Evolutionary conservation across 2,888 invertebrate species (phyloP).

Genomic region (Macrosiphum euphorbiae): DNA sequence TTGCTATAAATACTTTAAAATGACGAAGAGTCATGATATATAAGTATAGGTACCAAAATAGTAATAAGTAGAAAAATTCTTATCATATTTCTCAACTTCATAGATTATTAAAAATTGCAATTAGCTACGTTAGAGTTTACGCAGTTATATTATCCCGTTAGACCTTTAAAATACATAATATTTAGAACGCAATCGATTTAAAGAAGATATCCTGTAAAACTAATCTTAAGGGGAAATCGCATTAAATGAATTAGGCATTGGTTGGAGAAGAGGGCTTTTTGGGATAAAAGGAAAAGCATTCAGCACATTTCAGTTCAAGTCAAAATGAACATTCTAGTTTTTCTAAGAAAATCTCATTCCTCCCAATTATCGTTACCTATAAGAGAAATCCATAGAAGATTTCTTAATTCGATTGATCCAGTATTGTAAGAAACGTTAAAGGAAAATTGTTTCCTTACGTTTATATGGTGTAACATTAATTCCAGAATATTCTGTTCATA

Average conservation of each 20-base stretch:
- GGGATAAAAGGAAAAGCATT: conserved; percentile 11
- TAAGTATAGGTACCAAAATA: background rate
- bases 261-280: background rate
- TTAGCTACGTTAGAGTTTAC: background rate
- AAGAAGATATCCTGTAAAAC: conserved; percentile 32
- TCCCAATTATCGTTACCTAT: conserved; percentile 41
- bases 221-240: conserved; percentile 25
- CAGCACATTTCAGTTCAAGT: conserved; percentile 48
- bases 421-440: background rate
- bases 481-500: background rate
- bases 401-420: conserved; percentile 41
- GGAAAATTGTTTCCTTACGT: background rate
- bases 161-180: conserved; percentile 33
- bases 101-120: background rate
- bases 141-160: background rate
- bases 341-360: conserved; percentile 39
- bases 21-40: background rate
- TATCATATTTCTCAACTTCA: background rate
- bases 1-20: background rate
- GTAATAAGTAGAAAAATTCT: background rate
- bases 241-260: conserved; percentile 52
- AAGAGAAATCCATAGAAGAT: background rate
- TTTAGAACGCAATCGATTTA: conserved; percentile 43
- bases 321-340: conserved; percentile 49
- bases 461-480: background rate